These are phyloP conservation scores for Ferdinandea cuprea DNA, from an alignment of 2,888 invertebrate species.

Conservation along the genomic window DNA sequence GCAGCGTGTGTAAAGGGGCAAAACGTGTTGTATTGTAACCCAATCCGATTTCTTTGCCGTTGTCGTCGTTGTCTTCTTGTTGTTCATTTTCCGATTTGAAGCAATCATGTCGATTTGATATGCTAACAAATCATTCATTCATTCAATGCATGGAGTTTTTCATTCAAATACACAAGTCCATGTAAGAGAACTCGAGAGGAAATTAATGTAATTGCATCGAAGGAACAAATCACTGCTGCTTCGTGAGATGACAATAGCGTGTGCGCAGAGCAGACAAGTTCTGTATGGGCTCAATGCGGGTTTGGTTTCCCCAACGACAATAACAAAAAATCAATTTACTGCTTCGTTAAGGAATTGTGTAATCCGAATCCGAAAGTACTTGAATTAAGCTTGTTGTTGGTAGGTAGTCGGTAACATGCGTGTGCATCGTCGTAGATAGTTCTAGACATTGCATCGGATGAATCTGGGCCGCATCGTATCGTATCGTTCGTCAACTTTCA, in stretches of 20 bases:
- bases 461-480: conserved; percentile 11
- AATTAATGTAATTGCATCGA: conserved; percentile 54
- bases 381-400: conserved; percentile 43
- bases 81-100: conserved; percentile 42
- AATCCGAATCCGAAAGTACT: conserved; percentile 55
- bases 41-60: conserved; percentile 50
- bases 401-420: not conserved
- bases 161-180: conserved; percentile 32
- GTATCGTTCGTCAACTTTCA: conserved; percentile 49
- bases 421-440: conserved; percentile 3
- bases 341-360: conserved; percentile 60
- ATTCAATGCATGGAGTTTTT: conserved; percentile 10
- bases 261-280: not conserved
- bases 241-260: conserved; percentile 24
- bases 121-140: conserved; percentile 62
- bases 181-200: conserved; percentile 1
- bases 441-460: conserved; percentile 26
- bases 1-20: not conserved
- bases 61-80: conserved; percentile 1
- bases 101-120: conserved; percentile 68
- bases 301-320: conserved; percentile 5
- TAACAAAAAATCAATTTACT: conserved; percentile 63
- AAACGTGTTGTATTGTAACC: conserved; percentile 63
- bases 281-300: not conserved
- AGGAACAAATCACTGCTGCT: conserved; percentile 43